Evolutionary conservation across 2,888 invertebrate genomes (phyloP), one percentile per base, ranked within the genome.

Genomic region (Polietes domitor): DNA sequence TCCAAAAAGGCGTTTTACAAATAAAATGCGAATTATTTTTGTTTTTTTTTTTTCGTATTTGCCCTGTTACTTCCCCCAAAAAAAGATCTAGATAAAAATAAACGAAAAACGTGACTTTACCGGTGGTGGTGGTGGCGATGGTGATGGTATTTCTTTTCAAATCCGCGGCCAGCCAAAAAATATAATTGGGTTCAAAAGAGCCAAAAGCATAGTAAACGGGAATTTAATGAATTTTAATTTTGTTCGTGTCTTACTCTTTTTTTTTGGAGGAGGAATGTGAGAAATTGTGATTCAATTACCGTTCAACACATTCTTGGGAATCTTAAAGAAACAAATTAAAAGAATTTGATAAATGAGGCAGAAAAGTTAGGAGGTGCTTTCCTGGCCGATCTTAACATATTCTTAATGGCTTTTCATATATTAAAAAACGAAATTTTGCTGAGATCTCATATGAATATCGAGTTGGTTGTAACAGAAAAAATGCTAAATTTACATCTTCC

Each of bases 21-120:
- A 71, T 65, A 65, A 71, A 71, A 53, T 71, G 53, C 37, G 71
- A 71, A 71, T 71, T 63, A 65, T 37, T 65, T 65, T n/a, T n/a
- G n/a, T n/a, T n/a, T n/a, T n/a, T n/a, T n/a, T n/a, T n/a, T n/a
- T n/a, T 41, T 65, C 32, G 6, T 37, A 21, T 19, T 41, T 41
- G 43, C 12, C 17, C 19, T 6, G 6, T 2, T 37, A 3, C 37
- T 9, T 1, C 37, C 37, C 47, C 47, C 15, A 47, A n/a, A 15
- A n/a, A 47, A 24, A 41, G 21, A 41, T 43, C 41, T 43, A 41
- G 61, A 43, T 24, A 24, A 68, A 68, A 68, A 68, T 24, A 68
- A 12, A n/a, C n/a, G 24, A 32, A 68, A 68, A 68, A 68, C 68
- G 68, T 68, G 68, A 68, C 68, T 43, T 21, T 12, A 43, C 19